Conservation (phyloP, 1,140 invertebrate species). For the Archivesica marissinica region DNA sequence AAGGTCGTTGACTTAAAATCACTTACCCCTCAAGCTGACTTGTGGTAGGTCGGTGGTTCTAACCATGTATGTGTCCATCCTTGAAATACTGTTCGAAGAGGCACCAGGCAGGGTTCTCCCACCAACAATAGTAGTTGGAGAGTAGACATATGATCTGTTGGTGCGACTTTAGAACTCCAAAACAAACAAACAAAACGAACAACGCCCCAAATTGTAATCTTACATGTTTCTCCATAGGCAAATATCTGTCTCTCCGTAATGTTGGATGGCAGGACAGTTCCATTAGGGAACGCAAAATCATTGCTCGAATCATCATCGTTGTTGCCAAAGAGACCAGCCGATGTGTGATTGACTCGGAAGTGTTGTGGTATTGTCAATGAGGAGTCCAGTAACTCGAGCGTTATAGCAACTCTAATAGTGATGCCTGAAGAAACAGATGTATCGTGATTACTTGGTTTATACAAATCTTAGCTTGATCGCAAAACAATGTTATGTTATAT, state of each 20-base stretch:
- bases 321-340: conserved; percentile 70
- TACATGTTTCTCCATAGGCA: conserved; percentile 63
- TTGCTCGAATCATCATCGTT: conserved; percentile 65
- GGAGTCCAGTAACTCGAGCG: conserved; percentile 47
- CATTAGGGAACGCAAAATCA: conserved; percentile 69
- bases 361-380: conserved; percentile 32
- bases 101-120: no score
- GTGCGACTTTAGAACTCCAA: no score
- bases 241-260: conserved; percentile 66
- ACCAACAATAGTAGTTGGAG: no score
- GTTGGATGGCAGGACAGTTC: conserved; percentile 56
- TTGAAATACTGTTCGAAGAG: no score
- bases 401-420: conserved; percentile 35
- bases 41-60: no score
- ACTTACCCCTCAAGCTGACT: no score
- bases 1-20: no score
- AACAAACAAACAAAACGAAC: no score
- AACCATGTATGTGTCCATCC: no score
- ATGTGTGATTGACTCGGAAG: conserved; percentile 50
- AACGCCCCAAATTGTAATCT: no score
- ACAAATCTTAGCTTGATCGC: neutral
- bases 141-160: no score
- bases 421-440: conserved; percentile 46
- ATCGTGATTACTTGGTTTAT: neutral
- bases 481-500: neutral